Evolutionary conservation across 1,140 invertebrate genomes (phyloP), one percentile per base, ranked within the genome.

Genomic region (Laupala kohalensis): DNA sequence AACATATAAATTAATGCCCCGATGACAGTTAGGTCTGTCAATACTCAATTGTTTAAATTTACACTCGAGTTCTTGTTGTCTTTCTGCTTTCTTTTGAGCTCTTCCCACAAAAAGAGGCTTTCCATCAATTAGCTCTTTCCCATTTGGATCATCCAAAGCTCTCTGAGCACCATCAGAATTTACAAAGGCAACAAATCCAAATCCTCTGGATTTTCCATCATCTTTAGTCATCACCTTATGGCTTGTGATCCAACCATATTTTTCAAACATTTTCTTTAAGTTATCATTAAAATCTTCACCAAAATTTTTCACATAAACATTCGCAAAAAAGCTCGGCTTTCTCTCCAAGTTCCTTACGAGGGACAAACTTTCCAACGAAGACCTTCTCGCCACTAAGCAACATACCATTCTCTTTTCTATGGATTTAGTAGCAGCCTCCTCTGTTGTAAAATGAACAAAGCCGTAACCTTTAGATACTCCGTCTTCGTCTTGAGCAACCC

Each of bases 371-470:
- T 71, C 98, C 98, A 73, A 99, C 97, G 83, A 96, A 99, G 67
- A 99, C 92, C 85, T 93, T 93, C 80, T 96, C 95, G 25, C 90
- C 91, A 80, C 94, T 94, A 66, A 96, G 82, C 80, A 97, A 87
- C 94, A 97, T 97, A 74, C 96, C 96, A 83, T 98, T 98, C 75
- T 90, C 83, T 96, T 97, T 76, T 97, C 94, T 80, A 99, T 98
- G 70, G 96, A 96, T 79, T 93, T 95, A 78, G 95, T 95, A 25
- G 98, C 97, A 37, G 97, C 94, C 84, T 99, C 97, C 84, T 99
- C 97, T 65, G 97, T 99, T 85, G 99, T 98, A 85, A 99, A 99
- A 83, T 99, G 98, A 0, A 99, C 97, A 86, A 99, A 99, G 67
- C 97, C 98, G 84, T 99, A 99, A 67, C 98, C 98, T 83, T 98